Conservation (phyloP, 2,888 invertebrate species). For the Drosophila paramelanica region DNA sequence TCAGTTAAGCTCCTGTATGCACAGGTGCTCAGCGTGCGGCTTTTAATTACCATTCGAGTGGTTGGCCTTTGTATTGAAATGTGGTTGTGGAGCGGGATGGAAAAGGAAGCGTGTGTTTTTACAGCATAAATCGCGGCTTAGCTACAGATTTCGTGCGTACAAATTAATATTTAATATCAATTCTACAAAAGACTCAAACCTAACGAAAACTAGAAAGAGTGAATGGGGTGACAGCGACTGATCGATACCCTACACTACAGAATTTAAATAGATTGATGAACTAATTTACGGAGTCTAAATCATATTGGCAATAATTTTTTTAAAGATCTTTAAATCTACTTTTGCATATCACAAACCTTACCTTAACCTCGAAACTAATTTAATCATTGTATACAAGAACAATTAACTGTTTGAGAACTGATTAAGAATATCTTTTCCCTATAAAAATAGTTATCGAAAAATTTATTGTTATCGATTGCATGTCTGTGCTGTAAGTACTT, state of each 20-base stretch:
- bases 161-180: constrained; percentile 53
- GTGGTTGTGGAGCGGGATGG: no score
- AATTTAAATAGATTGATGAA: background rate
- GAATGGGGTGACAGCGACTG: background rate
- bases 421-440: no score
- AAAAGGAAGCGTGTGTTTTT: constrained; percentile 14
- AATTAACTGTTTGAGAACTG: no score
- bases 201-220: background rate
- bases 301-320: no score
- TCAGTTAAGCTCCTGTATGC: constrained; percentile 21
- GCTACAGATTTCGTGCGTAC: constrained; percentile 33
- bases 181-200: constrained; percentile 1
- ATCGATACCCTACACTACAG: background rate
- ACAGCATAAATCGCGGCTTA: constrained; percentile 44
- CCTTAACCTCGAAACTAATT: no score
- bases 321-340: no score
- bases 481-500: background rate
- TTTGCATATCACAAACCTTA: no score
- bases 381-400: no score
- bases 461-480: constrained; percentile 15
- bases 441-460: background rate
- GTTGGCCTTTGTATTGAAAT: background rate
- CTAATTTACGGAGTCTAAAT: no score
- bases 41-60: constrained; percentile 42
- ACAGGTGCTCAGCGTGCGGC: constrained; percentile 19